phyloP scores from a whole-genome alignment of 2,888 invertebrate species.

The Nemotelus pantherinus region DNA sequence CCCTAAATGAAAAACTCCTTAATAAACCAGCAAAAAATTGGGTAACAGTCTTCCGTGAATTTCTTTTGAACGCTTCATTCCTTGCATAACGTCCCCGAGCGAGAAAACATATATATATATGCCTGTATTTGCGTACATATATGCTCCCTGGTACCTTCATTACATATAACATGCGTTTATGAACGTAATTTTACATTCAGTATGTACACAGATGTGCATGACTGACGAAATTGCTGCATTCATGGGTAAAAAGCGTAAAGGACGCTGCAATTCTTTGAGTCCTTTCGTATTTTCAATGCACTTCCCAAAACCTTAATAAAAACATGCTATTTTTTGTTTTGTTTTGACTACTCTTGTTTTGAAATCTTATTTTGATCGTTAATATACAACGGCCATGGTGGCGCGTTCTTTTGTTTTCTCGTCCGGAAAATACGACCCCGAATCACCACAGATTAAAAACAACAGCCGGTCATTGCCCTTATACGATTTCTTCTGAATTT shows the following conservation, averaged over 20 bases:
- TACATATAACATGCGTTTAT: too few relatives aligned
- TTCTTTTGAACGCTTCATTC: slow-evolving; percentile 10
- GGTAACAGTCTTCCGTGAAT: slow-evolving; percentile 46
- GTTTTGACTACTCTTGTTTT: slow-evolving; percentile 27
- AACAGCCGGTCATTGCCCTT: slow-evolving; percentile 23
- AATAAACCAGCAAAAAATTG: slow-evolving; percentile 44
- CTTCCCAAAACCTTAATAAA: neutral
- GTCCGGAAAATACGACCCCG: slow-evolving; percentile 29
- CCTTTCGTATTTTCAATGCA: neutral
- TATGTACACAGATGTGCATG: too few relatives aligned
- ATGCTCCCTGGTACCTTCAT: slow-evolving; percentile 6
- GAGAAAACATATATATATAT: neutral
- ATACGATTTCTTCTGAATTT: slow-evolving; percentile 11
- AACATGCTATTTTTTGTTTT: neutral
- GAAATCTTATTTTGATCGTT: slow-evolving; percentile 32
- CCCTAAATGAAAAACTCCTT: slow-evolving; percentile 30
- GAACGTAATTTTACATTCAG: too few relatives aligned
- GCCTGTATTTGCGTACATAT: neutral
- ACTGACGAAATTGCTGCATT: too few relatives aligned
- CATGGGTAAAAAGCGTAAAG: slow-evolving; percentile 1
- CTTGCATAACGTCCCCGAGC: slow-evolving; percentile 6
- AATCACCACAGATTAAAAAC: slow-evolving; percentile 19
- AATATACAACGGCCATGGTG: neutral
- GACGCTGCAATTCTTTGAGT: neutral
- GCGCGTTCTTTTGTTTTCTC: slow-evolving; percentile 21